Percentiles rank a stretch among this genome's conserved stretches.
Conservation (phyloP, 2,797 vertebrate genomes). For the Rhodeus uyekii region DNA sequence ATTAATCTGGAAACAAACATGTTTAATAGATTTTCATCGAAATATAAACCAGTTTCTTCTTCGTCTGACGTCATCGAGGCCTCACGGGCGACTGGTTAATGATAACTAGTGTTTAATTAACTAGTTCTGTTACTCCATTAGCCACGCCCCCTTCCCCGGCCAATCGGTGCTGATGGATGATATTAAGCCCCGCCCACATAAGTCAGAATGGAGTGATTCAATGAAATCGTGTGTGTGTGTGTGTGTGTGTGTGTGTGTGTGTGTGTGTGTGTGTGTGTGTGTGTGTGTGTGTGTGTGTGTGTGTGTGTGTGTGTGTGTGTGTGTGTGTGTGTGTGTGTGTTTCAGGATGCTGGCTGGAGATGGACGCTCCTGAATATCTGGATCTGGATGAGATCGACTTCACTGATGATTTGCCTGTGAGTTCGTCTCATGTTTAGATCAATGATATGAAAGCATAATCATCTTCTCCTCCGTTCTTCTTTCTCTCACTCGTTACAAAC, state of each 20-base stretch:
- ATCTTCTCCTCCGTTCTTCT: no score
- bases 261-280: no score
- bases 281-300: neutral
- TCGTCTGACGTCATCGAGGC: neutral
- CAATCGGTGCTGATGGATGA: neutral
- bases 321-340: constrained; percentile 2
- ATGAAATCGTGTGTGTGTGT: neutral
- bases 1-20: neutral
- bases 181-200: neutral
- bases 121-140: neutral
- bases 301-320: neutral
- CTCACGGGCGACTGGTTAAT: neutral
- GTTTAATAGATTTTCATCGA: neutral
- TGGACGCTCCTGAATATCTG: constrained; percentile 98
- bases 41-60: neutral
- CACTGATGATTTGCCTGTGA: constrained; percentile 92
- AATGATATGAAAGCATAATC: no score
- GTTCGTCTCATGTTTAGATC: no score
- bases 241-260: no score
- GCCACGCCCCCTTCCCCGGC: constrained; percentile 1
- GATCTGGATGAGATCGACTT: constrained; percentile 99
- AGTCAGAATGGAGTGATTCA: no score
- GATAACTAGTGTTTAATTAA: neutral
- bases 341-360: constrained; percentile 84
- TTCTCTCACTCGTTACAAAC: no score